Percentiles rank a stretch among this genome's conserved stretches.
These are phyloP conservation scores for Lapara coniferarum DNA, from an alignment of 2,888 invertebrate genomes.

Conservation along the genomic window DNA sequence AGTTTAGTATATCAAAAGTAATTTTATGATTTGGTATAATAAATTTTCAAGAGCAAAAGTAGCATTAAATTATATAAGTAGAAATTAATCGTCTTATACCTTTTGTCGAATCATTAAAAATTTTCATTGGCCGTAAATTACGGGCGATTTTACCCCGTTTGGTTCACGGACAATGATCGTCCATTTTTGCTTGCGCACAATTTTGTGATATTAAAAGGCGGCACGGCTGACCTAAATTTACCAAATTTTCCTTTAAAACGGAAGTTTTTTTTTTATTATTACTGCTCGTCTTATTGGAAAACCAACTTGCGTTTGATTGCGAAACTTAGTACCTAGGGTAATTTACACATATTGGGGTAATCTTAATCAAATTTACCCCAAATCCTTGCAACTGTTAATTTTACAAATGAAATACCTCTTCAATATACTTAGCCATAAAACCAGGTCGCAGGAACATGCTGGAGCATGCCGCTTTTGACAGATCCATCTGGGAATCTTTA, in stretches of 20 bases:
- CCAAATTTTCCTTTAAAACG: background rate
- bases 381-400: too few species aligned
- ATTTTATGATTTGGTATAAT: background rate
- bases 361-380: too few species aligned
- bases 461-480: too few species aligned
- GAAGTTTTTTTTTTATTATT: background rate
- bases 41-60: conserved; percentile 10
- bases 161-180: conserved; percentile 4
- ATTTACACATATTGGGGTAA: too few species aligned
- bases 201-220: conserved; percentile 17
- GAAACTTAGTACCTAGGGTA: too few species aligned
- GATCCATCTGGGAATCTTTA: too few species aligned
- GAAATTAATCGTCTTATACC: conserved; percentile 17
- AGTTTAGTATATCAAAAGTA: conserved; percentile 7
- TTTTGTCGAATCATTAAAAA: conserved; percentile 14
- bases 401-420: too few species aligned
- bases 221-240: conserved; percentile 2
- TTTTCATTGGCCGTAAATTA: conserved; percentile 23
- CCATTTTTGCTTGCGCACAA: conserved; percentile 9
- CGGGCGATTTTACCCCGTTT: background rate
- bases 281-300: too few species aligned
- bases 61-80: conserved; percentile 3
- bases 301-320: too few species aligned
- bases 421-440: too few species aligned
- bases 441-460: too few species aligned